Evolutionary conservation across 2,888 invertebrate species (phyloP), one percentile per base, ranked within the genome.

Genomic region (Eupithecia subumbrata): DNA sequence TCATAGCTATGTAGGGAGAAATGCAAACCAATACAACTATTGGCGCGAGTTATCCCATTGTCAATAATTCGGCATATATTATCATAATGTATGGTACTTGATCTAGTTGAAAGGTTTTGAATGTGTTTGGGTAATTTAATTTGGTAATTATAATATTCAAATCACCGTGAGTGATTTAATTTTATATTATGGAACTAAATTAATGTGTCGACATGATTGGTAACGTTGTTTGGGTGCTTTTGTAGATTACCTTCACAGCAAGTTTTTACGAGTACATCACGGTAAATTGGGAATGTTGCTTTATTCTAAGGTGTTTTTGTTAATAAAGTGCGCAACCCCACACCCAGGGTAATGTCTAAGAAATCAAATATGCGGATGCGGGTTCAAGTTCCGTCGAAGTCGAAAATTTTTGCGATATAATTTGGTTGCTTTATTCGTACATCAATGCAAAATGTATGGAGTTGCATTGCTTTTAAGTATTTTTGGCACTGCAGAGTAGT

Each of bases 1-100:
- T 85, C 84, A 87, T 82, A 84, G 87, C 84, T 84, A 88, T 85
- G 83, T 82, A 79, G 76, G 80, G 75, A 82, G 79, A 76, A 82
- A 83, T 80, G 75, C 80, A 63, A 80, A 74, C 84, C 86, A 86
- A 87, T 85, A 85, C 85, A 86, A 88, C 85, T 86, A 89, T 84
- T 82, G 82, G 76, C 76, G 68, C 76, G 73, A 83, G 86, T 84
- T 86, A 87, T 83, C 79, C 81, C 75, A 83, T 80, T 84, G 86
- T 86, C 84, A 89, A 86, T 87, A 86, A 71, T 80, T 74, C 22
- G 64, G 66, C 74, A 83, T 86, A 84, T 82, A 87, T 88, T 87
- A 85, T 81, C 83, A 84, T 84, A 83, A 80, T 82, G 79, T 66
- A 81, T 71, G 79, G 71, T 76, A 83, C 78, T 76, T 76, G 67